Evolutionary conservation across 1,140 invertebrate species (phyloP), one percentile per base, ranked within the genome.

Genomic region (Drosophila obscura): DNA sequence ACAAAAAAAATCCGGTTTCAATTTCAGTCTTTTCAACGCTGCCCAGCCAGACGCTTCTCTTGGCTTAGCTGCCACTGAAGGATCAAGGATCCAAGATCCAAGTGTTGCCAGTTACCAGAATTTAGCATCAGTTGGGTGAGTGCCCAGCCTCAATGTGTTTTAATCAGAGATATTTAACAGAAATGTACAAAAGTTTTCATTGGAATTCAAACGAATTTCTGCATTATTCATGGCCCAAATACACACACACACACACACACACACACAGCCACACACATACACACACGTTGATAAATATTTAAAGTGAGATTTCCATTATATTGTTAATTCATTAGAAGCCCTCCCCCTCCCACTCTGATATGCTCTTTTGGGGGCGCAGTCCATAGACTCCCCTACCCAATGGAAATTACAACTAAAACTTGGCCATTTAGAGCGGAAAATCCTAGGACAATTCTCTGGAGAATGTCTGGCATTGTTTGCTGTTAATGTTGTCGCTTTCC

Each of bases 391-490:
- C 16, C 19, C 19, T 1, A 1, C 19, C 19, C 19, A 16, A 19
- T 19, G 1, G 19, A 19, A 19, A 57, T 50, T 50, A 22, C 51
- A 46, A 53, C 60, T 45, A 58, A 22, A 65, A 74, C 59, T 53
- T 49, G 71, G 72, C 61, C 48, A 74, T 74, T 58, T 74, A 61
- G 71, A 74, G 53, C 72, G 72, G 71, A 74, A 74, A 64, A 64
- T 46, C 71, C 44, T 65, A 48, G 51, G 24, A 63, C 55, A 48
- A 66, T 58, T 53, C 72, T 52, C 61, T 44, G 26, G 72, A 65
- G 72, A 44, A 50, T 67, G 68, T 59, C 50, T 49, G 57, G 57
- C 46, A 60, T 66, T 71, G 77, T 55, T 51, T 65, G 45, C 53
- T 57, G 53, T 22, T 51, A 72, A 55, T 61, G 72, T 46, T 67